These are phyloP conservation scores for Eremobia ochroleuca DNA, from an alignment of 2,888 invertebrate genomes.

Conservation along the genomic window DNA sequence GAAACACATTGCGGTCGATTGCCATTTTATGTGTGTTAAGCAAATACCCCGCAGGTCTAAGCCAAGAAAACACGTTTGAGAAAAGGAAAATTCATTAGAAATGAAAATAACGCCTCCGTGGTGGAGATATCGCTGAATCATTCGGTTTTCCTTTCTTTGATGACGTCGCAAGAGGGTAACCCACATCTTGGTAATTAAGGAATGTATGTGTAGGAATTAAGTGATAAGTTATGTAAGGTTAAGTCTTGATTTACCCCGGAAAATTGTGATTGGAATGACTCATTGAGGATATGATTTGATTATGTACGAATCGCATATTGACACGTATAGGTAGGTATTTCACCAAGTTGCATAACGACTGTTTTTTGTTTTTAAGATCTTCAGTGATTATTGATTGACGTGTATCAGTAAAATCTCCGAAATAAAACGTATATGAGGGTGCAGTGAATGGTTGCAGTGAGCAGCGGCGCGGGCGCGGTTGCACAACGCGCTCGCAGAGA, in stretches of 20 bases:
- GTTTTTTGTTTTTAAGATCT: neutral
- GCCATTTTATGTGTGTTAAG: neutral
- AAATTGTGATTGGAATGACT: conserved; percentile 3
- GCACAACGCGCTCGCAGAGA: conserved; percentile 89
- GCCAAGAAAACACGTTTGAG: conserved; percentile 23
- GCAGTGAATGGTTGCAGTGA: conserved; percentile 53
- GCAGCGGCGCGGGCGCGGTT: conserved; percentile 74
- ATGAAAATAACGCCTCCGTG: conserved; percentile 20
- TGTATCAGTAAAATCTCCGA: conserved; percentile 22
- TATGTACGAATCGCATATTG: too few species aligned
- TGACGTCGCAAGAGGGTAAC: conserved; percentile 40
- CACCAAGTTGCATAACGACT: neutral
- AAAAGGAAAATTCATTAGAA: conserved; percentile 29
- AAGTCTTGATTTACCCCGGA: neutral
- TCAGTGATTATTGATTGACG: neutral
- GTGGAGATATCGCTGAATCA: conserved; percentile 47
- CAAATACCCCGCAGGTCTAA: neutral
- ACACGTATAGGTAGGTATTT: conserved; percentile 1
- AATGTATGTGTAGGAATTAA: conserved; percentile 20
- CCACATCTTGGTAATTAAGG: conserved; percentile 40
- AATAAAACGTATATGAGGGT: conserved; percentile 56
- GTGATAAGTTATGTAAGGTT: conserved; percentile 22
- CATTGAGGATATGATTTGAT: conserved; percentile 4
- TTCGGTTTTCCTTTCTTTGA: conserved; percentile 33
- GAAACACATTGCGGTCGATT: neutral